phyloP scores from a whole-genome alignment of 2,113 vertebrate species.

The Clarias gariepinus region DNA sequence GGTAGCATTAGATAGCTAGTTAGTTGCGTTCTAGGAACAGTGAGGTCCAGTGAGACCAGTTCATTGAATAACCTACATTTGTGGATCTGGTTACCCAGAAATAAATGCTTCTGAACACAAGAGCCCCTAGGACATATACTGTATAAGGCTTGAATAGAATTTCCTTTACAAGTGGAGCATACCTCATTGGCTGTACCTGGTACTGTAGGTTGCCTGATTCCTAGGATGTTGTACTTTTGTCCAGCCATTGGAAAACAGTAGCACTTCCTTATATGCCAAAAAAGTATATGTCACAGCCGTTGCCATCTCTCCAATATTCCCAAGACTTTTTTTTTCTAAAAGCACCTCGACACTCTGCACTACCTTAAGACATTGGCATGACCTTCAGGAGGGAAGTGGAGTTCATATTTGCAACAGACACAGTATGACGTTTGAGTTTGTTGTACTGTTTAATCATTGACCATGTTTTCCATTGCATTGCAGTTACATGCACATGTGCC shows the following conservation, averaged over 20 bases:
- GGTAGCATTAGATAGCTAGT: too few species aligned
- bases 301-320: not conserved
- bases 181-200: not conserved
- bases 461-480: slow-evolving; percentile 22
- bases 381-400: not conserved
- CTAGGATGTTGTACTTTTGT: not conserved
- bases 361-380: not conserved
- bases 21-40: too few species aligned
- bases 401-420: slow-evolving; percentile 27
- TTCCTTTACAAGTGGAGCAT: not conserved
- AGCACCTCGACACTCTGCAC: not conserved
- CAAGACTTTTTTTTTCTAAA: not conserved
- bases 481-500: not conserved
- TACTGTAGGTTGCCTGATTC: not conserved
- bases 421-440: not conserved
- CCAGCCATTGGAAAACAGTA: not conserved
- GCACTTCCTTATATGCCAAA: not conserved
- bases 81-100: not conserved
- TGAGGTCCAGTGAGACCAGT: too few species aligned
- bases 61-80: not conserved
- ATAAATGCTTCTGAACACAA: not conserved
- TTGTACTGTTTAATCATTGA: slow-evolving; percentile 33
- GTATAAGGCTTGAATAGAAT: not conserved
- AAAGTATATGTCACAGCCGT: not conserved
- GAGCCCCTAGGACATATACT: not conserved